Base-by-base conservation (phyloP, 1,140 invertebrate genomes). In the Phthorimaea operculella region DNA sequence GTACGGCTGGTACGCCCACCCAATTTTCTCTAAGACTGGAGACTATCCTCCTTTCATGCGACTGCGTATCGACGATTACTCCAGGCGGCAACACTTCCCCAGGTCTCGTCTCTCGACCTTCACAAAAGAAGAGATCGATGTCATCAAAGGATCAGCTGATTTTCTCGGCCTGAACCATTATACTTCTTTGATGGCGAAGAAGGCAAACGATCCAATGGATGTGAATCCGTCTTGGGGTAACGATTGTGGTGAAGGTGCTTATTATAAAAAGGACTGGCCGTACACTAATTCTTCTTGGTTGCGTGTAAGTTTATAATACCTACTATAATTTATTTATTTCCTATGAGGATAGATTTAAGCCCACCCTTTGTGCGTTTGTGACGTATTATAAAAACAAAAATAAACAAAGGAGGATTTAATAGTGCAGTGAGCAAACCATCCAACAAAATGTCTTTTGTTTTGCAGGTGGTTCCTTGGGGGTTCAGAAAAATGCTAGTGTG, bases 21-120 rank as follows among this genome's bases (percentile, higher is more conserved):
- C 90, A 14, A 88, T 92, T 55, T 89, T 88, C 74, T 86, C 86
- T 0, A 51, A 71, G 52, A 57, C 74, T 0, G 91, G 91, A 0
- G 89, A 91, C 67, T 92, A 92, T 73, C 90, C 91, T 0, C 59
- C 68, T 16, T 54, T 88, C 0, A 89, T 92, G 88, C 86, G 88
- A 51, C 64, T 76, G 11, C 69, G 82, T 36, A 79, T 91, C 52
- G 87, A 70, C 49, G 66, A 58, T 3, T 90, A 87, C 53, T 91
- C 89, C 66, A 72, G 59, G 18, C 60, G 68, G 5, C 87, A 91
- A 66, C 85, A 87, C 2, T 86, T 79, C 48, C 36, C 65, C 0
- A 75, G 68, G 33, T 89, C 89, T 0, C 74, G 88, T 45, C 76
- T 91, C 0, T 88, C 88, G 0, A 58, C 51, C 3, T 87, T 91